These are phyloP conservation scores for Lucifuga dentata DNA, from an alignment of 2,113 vertebrate genomes.

Conservation along the genomic window DNA sequence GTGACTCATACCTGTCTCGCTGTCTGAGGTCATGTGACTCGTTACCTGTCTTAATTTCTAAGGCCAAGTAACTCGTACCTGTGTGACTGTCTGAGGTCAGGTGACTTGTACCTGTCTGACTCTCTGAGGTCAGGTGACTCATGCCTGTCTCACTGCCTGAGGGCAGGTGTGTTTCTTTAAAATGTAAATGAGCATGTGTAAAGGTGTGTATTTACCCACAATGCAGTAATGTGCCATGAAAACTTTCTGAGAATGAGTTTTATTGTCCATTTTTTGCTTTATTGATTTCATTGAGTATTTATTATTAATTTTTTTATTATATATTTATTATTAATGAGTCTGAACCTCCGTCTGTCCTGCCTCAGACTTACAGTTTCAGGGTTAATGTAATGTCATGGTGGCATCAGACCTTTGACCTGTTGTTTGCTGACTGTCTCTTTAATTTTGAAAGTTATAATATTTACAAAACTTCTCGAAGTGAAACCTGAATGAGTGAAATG, in stretches of 20 bases:
- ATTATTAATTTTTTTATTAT: slow-evolving; percentile 8
- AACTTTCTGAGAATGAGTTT: background rate
- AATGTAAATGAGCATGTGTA: slow-evolving; percentile 43
- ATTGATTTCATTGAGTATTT: slow-evolving; percentile 15
- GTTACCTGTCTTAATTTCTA: no score
- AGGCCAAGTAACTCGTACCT: no score
- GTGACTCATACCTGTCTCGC: slow-evolving; percentile 12
- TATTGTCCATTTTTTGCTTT: background rate
- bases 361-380: no score
- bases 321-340: no score
- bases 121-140: background rate
- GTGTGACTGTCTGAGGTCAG: no score
- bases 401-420: no score
- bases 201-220: slow-evolving; percentile 50
- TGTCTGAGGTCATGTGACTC: slow-evolving; percentile 7
- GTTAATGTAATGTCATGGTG: no score
- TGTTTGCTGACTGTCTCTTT: no score
- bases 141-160: slow-evolving; percentile 8
- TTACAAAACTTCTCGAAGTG: no score
- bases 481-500: no score
- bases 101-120: background rate
- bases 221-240: slow-evolving; percentile 51
- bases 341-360: no score
- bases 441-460: no score
- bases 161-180: slow-evolving; percentile 2